Conservation (phyloP, 2,888 invertebrate genomes). For the Caenorhabditis macrosperma region DNA sequence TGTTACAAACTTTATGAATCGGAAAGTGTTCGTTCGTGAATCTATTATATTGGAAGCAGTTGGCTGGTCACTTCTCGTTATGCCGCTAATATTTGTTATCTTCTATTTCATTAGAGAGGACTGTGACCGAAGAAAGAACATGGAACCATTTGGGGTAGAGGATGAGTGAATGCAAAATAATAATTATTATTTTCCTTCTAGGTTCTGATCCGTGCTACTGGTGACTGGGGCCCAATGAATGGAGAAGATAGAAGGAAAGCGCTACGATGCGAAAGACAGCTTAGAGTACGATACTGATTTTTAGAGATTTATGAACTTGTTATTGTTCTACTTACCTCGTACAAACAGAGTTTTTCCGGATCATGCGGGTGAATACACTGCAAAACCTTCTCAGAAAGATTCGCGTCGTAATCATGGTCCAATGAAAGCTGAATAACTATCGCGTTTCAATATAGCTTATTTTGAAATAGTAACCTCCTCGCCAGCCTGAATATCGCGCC, state of each 20-base stretch:
- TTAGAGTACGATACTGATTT: constrained; percentile 38
- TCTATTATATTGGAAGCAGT: background rate
- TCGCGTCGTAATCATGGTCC: constrained; percentile 32
- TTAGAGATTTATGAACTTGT: background rate
- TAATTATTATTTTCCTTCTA: background rate
- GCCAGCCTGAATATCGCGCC: background rate
- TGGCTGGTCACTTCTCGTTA: constrained; percentile 35
- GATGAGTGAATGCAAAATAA: background rate
- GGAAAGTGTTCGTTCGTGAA: background rate
- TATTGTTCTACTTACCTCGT: constrained; percentile 9
- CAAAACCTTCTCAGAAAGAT: constrained; percentile 14
- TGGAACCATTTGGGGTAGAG: constrained; percentile 49
- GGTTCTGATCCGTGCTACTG: constrained; percentile 48
- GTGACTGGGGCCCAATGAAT: constrained; percentile 57
- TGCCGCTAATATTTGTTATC: constrained; percentile 37
- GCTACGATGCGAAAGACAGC: constrained; percentile 34
- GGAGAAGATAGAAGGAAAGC: constrained; percentile 31
- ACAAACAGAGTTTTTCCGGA: background rate
- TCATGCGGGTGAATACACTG: constrained; percentile 23
- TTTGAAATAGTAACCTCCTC: constrained; percentile 13
- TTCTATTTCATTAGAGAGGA: constrained; percentile 48
- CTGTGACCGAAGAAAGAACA: constrained; percentile 43
- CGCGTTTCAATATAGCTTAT: background rate
- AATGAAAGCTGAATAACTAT: constrained; percentile 30
- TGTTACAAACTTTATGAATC: constrained; percentile 18